phyloP scores from a whole-genome alignment of 2,888 invertebrate species.

The Ceratothoa steindachneri region DNA sequence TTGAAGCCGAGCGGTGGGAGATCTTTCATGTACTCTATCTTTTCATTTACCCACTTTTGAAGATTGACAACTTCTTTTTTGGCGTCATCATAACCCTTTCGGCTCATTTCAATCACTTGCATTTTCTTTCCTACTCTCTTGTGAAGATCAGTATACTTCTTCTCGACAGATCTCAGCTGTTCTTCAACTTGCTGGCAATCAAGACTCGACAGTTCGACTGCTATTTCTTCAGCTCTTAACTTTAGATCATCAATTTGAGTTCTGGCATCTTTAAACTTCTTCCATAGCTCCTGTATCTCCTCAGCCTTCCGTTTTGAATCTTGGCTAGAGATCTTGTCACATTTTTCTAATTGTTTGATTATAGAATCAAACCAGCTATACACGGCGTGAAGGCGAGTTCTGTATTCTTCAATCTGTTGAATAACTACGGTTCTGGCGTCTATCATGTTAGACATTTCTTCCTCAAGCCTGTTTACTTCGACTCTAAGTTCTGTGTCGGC shows the following conservation, averaged over 20 bases:
- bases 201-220: constrained; percentile 61
- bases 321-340: constrained; percentile 78
- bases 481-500: constrained; percentile 45
- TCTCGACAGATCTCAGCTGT: constrained; percentile 74
- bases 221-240: constrained; percentile 51
- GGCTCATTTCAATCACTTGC: constrained; percentile 71
- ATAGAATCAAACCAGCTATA: constrained; percentile 77
- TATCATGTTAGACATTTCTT: constrained; percentile 46
- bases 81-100: constrained; percentile 75
- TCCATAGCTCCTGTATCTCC: constrained; percentile 67
- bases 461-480: constrained; percentile 45
- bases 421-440: constrained; percentile 34
- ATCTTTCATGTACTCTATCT: constrained; percentile 55
- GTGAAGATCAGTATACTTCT: constrained; percentile 75
- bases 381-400: constrained; percentile 68
- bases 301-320: constrained; percentile 74
- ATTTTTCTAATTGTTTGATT: constrained; percentile 72
- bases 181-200: constrained; percentile 88
- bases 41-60: constrained; percentile 73
- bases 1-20: constrained; percentile 36
- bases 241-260: constrained; percentile 63
- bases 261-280: constrained; percentile 70
- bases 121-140: constrained; percentile 82
- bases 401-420: constrained; percentile 61
- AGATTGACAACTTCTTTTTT: constrained; percentile 73